phyloP scores from a whole-genome alignment of 1,140 invertebrate genomes.

The Sminthurides bifidus region DNA sequence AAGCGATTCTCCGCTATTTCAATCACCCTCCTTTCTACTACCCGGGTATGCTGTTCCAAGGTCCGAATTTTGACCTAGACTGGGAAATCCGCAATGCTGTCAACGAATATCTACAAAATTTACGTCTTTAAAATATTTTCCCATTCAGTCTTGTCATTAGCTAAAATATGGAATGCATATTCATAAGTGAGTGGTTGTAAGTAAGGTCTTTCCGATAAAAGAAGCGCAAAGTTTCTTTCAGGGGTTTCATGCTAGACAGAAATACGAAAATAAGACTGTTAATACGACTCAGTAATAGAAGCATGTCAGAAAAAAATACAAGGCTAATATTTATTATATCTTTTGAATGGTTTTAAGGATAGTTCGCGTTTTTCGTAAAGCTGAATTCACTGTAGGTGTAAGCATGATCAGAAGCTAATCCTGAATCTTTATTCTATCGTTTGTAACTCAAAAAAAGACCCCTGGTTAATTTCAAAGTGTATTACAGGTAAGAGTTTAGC shows the following conservation, averaged over 20 bases:
- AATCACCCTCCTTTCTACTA: not conserved
- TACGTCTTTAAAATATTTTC: not conserved
- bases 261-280: not conserved
- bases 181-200: not conserved
- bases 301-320: too few species aligned
- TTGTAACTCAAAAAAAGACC: too few species aligned
- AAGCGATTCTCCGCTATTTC: not conserved
- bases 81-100: not conserved
- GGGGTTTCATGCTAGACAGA: not conserved
- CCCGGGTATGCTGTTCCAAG: not conserved
- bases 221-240: not conserved
- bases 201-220: not conserved
- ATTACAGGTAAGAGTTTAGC: too few species aligned
- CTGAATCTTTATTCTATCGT: too few species aligned
- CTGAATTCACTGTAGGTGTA: too few species aligned
- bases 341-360: too few species aligned
- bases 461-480: too few species aligned
- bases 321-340: too few species aligned
- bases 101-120: not conserved
- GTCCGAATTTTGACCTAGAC: not conserved
- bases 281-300: not conserved
- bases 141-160: too few species aligned
- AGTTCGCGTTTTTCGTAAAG: too few species aligned
- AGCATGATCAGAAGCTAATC: too few species aligned
- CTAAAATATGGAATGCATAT: too few species aligned